Evolutionary conservation across 1,140 invertebrate species (phyloP), one percentile per base, ranked within the genome.

Genomic region (Lepidurus arcticus): DNA sequence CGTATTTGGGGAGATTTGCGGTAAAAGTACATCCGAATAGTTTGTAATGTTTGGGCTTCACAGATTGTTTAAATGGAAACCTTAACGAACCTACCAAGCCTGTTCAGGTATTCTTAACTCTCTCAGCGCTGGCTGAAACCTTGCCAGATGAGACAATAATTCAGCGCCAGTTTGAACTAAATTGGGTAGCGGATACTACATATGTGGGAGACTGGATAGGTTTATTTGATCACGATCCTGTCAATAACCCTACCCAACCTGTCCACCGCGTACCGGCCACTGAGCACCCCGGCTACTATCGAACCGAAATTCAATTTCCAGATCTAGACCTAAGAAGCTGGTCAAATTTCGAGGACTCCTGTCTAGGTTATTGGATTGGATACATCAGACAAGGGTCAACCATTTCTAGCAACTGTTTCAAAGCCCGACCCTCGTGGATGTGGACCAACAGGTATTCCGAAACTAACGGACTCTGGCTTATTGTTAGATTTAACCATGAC

Each of bases 351-450:
- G 79, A 74, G 16, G 76, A 78, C 73, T 75, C 83, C 8, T 87
- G 86, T 78, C 77, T 86, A 1, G 83, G 84, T 1, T 86, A 82
- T 76, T 87, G 85, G 84, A 89, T 89, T 42, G 87, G 86, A 21
- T 87, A 88, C 43, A 87, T 88, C 42, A 85, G 85, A 79, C 84
- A 87, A 43, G 85, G 86, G 26, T 80, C 81, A 7, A 81, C 88
- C 34, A 81, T 89, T 8, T 83, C 87, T 76, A 85, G 84, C 24
- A 87, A 88, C 16, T 92, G 90, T 82, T 82, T 91, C 42, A 87
- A 87, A 81, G 88, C 90, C 45, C 86, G 89, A 81, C 90, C 90
- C 0, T 88, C 87, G 5, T 91, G 90, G 91, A 91, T 92, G 90
- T 84, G 86, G 76, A 86, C 89, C 75, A 83, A 87, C 74, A 90